Percentiles rank a stretch among this genome's conserved stretches.
These are phyloP conservation scores for Syngnathus rostellatus DNA, from an alignment of 2,797 vertebrate genomes.

Conservation along the genomic window DNA sequence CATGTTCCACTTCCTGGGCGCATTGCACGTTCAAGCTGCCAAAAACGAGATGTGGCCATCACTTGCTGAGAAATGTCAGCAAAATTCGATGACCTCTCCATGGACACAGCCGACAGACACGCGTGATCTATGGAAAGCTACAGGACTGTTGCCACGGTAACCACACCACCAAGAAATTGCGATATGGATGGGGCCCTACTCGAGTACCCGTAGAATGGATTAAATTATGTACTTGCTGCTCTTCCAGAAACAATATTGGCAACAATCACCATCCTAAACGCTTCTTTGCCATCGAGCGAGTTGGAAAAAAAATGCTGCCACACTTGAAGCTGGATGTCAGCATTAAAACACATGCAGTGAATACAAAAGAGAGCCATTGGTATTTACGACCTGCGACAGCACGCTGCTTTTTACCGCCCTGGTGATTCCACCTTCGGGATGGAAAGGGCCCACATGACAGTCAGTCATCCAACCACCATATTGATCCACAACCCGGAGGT, in stretches of 20 bases:
- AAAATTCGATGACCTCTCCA: not conserved
- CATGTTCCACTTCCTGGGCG: too few species aligned
- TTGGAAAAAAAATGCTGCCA: too few species aligned
- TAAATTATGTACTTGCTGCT: not conserved
- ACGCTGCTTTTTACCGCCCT: constrained; percentile 27
- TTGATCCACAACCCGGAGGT: constrained; percentile 32
- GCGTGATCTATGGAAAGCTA: not conserved
- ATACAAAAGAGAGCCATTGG: constrained; percentile 18
- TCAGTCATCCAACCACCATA: constrained; percentile 46
- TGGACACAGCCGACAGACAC: not conserved
- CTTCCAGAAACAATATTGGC: not conserved
- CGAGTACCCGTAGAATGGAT: not conserved
- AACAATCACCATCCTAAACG: too few species aligned
- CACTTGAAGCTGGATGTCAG: not conserved
- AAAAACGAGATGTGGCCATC: not conserved
- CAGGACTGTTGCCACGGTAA: not conserved
- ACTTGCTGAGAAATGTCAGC: not conserved
- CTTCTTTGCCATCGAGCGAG: too few species aligned
- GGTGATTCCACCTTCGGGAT: constrained; percentile 47
- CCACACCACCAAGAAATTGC: not conserved
- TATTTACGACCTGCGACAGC: constrained; percentile 45
- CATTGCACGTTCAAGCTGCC: too few species aligned
- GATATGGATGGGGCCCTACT: not conserved
- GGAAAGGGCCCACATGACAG: constrained; percentile 24
- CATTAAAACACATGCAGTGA: not conserved